Evolutionary conservation across 2,888 invertebrate species (phyloP), one percentile per base, ranked within the genome.

Genomic region (Drosophila prostipennis): DNA sequence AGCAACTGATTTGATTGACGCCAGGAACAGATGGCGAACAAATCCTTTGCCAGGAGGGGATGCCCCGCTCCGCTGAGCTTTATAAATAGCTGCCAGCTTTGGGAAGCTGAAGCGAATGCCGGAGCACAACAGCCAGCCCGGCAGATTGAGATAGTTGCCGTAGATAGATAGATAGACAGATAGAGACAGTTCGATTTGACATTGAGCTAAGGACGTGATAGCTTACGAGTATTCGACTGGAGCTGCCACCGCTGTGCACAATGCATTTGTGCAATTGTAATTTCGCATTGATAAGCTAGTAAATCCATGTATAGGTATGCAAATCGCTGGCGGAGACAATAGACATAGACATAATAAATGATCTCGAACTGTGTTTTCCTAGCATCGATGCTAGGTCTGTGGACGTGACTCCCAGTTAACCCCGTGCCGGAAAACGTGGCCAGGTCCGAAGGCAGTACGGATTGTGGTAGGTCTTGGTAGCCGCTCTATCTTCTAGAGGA

Each of bases 141-240:
- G 8, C 32, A 54, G 67, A 81, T 79, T 85, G 82, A 78, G 79
- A 73, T 64, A 65, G 58, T 58, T 37, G 57, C 40, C 59, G 42
- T 19, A 32, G 46, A 49, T 49, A 43, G 63, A 29, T 16, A 42
- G 55, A 57, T 54, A 56, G 59, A 69, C 53, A 45, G 80, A 67
- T 78, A 68, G 64, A 80, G 76, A 73, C 78, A 72, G 72, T 59
- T 80, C 57, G 63, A 75, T 82, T 84, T 87, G 80, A 80, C 80
- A 81, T 81, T 87, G 74, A 76, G 71, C 74, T 48, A 56, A 63
- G 61, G 74, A 84, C 81, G 81, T 84, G 87, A 69, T 68, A 51
- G 67, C 67, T 69, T 49, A n/a, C n/a, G n/a, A n/a, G n/a, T n/a
- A 57, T 32, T 68, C 49, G 11, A 16, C 54, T 70, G 43, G 43